Evolutionary conservation across 2,113 vertebrate species (phyloP).

Genomic region (Tiliqua scincoides): DNA sequence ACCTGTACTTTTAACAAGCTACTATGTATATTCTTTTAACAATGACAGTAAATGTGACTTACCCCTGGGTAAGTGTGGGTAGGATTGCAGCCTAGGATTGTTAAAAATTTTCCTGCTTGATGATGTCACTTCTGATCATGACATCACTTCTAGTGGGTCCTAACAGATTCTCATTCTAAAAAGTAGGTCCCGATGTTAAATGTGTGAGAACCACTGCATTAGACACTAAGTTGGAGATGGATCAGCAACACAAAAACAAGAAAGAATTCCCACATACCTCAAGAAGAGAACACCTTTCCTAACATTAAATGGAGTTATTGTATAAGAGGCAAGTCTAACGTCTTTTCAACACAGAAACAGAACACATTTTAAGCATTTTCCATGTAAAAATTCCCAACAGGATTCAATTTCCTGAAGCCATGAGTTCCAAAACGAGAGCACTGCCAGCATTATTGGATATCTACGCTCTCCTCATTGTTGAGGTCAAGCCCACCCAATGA

Average conservation of each 20-base stretch:
- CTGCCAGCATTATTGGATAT: constrained; percentile 37
- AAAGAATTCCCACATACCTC: not conserved
- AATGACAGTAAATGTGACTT: too few species aligned
- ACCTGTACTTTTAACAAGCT: too few species aligned
- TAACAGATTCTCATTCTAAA: too few species aligned
- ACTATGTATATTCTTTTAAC: too few species aligned
- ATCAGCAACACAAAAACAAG: not conserved
- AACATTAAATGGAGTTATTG: not conserved
- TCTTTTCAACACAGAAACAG: constrained; percentile 50
- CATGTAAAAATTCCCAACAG: constrained; percentile 27
- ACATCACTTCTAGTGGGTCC: too few species aligned
- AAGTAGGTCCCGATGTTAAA: too few species aligned
- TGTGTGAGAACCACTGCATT: too few species aligned
- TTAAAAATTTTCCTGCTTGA: too few species aligned
- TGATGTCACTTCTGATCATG: too few species aligned
- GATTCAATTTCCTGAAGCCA: constrained; percentile 49
- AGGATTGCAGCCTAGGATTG: too few species aligned
- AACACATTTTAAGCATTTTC: constrained; percentile 52
- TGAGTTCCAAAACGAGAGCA: constrained; percentile 38
- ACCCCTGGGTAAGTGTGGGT: too few species aligned
- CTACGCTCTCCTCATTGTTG: constrained; percentile 10
- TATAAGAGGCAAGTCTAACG: constrained; percentile 26
- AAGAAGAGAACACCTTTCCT: not conserved
- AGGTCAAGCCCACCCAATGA: constrained; percentile 14
- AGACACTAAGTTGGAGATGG: not conserved